phyloP scores from a whole-genome alignment of 53 echinoderm and acorn worm species.

The Paracentrotus lividus region DNA sequence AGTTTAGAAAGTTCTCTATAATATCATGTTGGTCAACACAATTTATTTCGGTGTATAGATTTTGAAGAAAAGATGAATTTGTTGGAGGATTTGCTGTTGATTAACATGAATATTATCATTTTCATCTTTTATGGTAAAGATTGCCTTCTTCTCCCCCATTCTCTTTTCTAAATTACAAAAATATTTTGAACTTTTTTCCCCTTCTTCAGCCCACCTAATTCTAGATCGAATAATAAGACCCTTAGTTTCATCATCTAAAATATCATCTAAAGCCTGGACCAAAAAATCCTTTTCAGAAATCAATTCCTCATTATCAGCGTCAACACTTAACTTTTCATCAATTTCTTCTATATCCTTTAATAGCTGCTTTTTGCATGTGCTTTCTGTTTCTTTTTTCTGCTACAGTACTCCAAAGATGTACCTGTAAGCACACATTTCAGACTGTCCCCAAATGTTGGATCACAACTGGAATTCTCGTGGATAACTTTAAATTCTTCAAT shows the following conservation, averaged over 20 bases:
- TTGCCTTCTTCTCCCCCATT: not conserved
- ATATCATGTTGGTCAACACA: too few species aligned
- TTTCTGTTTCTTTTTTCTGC: conserved; percentile 16
- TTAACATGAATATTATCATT: too few species aligned
- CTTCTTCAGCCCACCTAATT: conserved; percentile 27
- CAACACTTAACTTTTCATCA: conserved; percentile 9
- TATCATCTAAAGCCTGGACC: not conserved
- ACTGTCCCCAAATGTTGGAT: conserved; percentile 24
- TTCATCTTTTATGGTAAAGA: conserved; percentile 4
- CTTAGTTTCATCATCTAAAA: not conserved
- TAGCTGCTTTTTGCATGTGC: not conserved
- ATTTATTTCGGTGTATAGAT: too few species aligned
- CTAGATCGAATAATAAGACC: conserved; percentile 27
- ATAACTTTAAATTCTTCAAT: conserved; percentile 1
- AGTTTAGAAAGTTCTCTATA: too few species aligned
- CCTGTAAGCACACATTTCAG: conserved; percentile 21
- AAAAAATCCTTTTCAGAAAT: not conserved
- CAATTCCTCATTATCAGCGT: not conserved
- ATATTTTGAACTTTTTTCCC: conserved; percentile 40
- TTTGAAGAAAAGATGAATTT: too few species aligned
- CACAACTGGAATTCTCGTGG: not conserved
- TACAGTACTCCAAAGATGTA: conserved; percentile 40
- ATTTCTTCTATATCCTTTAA: not conserved
- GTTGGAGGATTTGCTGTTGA: too few species aligned
- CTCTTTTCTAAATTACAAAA: conserved; percentile 52